These are phyloP conservation scores for Encarsia formosa DNA, from an alignment of 2,888 invertebrate species.

Conservation along the genomic window DNA sequence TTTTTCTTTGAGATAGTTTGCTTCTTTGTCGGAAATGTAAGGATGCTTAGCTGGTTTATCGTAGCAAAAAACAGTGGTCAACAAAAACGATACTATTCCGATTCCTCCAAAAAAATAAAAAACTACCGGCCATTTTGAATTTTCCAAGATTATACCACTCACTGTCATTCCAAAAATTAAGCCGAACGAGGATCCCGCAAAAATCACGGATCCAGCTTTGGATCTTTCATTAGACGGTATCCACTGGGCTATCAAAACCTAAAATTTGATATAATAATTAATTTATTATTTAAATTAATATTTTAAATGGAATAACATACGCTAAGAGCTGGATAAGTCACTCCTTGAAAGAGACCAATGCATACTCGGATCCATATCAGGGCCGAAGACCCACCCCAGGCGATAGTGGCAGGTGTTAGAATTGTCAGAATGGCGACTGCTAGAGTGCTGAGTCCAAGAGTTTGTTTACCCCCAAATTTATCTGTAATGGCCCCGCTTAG, in stretches of 20 bases:
- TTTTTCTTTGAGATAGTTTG: slow-evolving; percentile 39
- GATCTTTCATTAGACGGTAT: slow-evolving; percentile 67
- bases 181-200: slow-evolving; percentile 72
- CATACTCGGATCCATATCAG: slow-evolving; percentile 71
- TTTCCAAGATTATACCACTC: slow-evolving; percentile 66
- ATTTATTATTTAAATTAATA: too few relatives aligned
- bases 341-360: slow-evolving; percentile 82
- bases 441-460: slow-evolving; percentile 75
- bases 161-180: slow-evolving; percentile 62
- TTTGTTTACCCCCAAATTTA: slow-evolving; percentile 79
- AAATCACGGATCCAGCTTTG: slow-evolving; percentile 72
- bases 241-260: slow-evolving; percentile 77
- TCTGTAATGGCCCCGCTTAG: slow-evolving; percentile 80
- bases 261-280: too few relatives aligned
- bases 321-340: slow-evolving; percentile 79
- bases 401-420: slow-evolving; percentile 71
- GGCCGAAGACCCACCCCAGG: slow-evolving; percentile 63
- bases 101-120: slow-evolving; percentile 76
- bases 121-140: slow-evolving; percentile 66
- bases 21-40: slow-evolving; percentile 46
- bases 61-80: slow-evolving; percentile 56
- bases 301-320: too few relatives aligned
- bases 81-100: slow-evolving; percentile 69
- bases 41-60: slow-evolving; percentile 48
- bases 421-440: slow-evolving; percentile 78